Base-by-base conservation (phyloP, 2,113 vertebrate genomes). In the Blennius ocellaris region DNA sequence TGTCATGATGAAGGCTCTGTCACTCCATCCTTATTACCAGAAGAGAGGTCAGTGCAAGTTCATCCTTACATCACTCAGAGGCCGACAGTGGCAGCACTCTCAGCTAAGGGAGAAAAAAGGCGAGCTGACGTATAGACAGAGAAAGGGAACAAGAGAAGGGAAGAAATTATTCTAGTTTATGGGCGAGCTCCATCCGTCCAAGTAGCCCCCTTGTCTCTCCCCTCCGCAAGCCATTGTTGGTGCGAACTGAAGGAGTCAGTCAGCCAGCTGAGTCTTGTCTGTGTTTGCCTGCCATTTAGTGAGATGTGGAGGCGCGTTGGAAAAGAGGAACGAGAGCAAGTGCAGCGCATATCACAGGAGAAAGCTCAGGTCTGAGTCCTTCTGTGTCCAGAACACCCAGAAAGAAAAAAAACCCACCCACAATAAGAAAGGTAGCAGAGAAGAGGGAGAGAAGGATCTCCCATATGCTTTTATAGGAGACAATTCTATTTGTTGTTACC, bases 1-100 rank as follows among this genome's bases (percentile, higher is more conserved):
- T 87, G 81, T 87, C 81, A 58, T 62, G 67, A 84, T 78, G 86
- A 88, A 86, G 82, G 65, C 73, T 80, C 52, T 73, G 78, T 85
- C 83, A 76, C 78, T 88, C 80, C 54, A 83, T 91, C 74, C 82
- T 85, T 88, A 83, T 90, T 91, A 86, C 76, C 60, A 83, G 76
- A 38, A 30, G 64, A 82, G 77, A 91, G 88, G 90, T 91, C 88
- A 84, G 64, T 14, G 69, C 21, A 38, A 90, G 87, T 92, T 91
- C 87, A 89, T 67, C 49, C 78, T 86, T 88, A 78, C 83, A 89
- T 89, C 87, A 88, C 84, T 91, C 82, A 77, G 72, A 66, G 53
- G 76, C 53, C 71, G 88, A 82, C 83, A 89, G 83, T 51, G 14
- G 72, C 71, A 47, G 40, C 69, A 59, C 65, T 82, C 41, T 48